Conservation (phyloP, 2,797 vertebrate genomes). For the Smutsia temminckii region DNA sequence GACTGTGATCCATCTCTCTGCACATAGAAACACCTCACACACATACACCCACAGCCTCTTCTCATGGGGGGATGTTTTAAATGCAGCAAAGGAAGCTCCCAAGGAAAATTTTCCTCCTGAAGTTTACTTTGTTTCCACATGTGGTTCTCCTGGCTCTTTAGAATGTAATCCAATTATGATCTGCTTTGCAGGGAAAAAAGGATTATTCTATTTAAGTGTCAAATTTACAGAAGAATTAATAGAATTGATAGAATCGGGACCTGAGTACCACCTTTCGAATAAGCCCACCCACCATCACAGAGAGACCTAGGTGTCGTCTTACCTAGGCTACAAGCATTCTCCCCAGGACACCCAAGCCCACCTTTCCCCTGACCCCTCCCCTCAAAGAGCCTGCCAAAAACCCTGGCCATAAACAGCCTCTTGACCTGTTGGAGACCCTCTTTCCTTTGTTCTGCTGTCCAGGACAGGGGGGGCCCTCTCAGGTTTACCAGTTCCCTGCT, state of each 20-base stretch:
- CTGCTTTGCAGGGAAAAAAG: not conserved
- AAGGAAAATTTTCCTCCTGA: not conserved
- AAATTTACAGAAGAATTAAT: constrained; percentile 64
- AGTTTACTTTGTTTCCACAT: not conserved
- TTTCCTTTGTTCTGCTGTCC: no score
- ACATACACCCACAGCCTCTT: not conserved
- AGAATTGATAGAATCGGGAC: constrained; percentile 5
- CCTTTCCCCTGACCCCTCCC: no score
- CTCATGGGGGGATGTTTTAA: not conserved
- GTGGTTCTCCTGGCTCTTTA: constrained; percentile 19
- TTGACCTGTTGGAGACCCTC: no score
- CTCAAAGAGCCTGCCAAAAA: no score
- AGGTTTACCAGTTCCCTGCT: no score
- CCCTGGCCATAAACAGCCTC: no score
- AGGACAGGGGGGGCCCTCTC: no score
- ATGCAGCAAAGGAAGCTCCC: not conserved
- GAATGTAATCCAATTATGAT: constrained; percentile 13
- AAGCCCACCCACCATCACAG: no score
- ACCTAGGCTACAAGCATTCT: no score
- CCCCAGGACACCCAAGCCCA: no score
- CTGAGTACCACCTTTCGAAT: no score
- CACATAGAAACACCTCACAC: accelerated
- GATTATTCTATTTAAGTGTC: constrained; percentile 42
- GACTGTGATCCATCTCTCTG: not conserved
- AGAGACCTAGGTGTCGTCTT: no score